Evolutionary conservation across 2,888 invertebrate genomes (phyloP).

Genomic region (Dryococelus australis): DNA sequence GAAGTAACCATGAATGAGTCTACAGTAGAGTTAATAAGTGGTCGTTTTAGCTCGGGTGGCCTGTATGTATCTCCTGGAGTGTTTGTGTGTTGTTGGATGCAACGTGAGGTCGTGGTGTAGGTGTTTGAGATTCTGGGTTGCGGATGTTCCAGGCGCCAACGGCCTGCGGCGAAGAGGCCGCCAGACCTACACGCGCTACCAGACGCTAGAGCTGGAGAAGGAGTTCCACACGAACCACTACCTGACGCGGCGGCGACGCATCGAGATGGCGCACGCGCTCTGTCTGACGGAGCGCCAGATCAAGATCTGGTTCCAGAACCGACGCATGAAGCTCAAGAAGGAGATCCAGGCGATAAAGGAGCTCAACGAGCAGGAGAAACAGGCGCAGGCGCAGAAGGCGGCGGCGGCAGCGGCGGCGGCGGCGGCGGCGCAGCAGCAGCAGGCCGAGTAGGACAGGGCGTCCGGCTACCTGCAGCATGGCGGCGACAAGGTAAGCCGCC

Average conservation of each 20-base stretch:
- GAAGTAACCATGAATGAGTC: no score
- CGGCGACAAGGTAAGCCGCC: slow-evolving; percentile 36
- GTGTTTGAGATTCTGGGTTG: no score
- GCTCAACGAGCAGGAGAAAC: slow-evolving; percentile 93
- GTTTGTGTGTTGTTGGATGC: no score
- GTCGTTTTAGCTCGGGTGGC: no score
- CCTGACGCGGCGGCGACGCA: slow-evolving; percentile 92
- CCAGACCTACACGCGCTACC: slow-evolving; percentile 98
- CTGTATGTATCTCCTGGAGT: no score
- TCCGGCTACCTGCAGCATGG: slow-evolving; percentile 37
- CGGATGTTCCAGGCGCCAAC: slow-evolving; percentile 88
- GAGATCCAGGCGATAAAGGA: slow-evolving; percentile 93
- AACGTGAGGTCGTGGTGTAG: no score
- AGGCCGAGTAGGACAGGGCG: slow-evolving; percentile 64
- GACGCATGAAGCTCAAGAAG: slow-evolving; percentile 96
- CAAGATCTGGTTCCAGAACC: slow-evolving; percentile 97
- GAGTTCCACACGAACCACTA: slow-evolving; percentile 99
- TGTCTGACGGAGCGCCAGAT: slow-evolving; percentile 96
- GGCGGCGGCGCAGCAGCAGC: slow-evolving; percentile 88
- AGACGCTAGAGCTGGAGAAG: slow-evolving; percentile 96
- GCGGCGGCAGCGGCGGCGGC: slow-evolving; percentile 79
- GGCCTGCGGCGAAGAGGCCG: slow-evolving; percentile 93
- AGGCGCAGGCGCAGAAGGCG: slow-evolving; percentile 86
- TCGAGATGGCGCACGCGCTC: slow-evolving; percentile 96
- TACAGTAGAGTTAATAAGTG: no score